These are phyloP conservation scores for Polypedilum vanderplanki DNA, from an alignment of 1,140 invertebrate genomes.

Conservation along the genomic window DNA sequence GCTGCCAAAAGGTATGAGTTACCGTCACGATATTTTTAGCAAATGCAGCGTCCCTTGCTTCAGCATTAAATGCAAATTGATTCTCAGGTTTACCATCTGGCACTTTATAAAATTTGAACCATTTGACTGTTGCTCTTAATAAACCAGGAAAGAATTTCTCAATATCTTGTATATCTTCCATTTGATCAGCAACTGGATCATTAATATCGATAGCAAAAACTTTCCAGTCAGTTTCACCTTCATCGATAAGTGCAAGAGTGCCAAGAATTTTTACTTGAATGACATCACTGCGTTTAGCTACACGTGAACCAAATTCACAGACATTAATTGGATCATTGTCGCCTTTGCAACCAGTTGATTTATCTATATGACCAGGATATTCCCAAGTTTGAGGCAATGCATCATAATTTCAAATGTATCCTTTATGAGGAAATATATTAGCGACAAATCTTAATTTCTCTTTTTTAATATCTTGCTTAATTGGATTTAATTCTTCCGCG, in stretches of 20 bases:
- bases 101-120: conserved; percentile 98
- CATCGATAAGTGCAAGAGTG: conserved; percentile 86
- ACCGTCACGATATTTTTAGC: conserved; percentile 77
- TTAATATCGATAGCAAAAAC: conserved; percentile 86
- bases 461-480: conserved; percentile 98
- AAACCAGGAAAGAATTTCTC: conserved; percentile 90
- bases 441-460: conserved; percentile 91
- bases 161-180: conserved; percentile 87
- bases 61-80: conserved; percentile 94
- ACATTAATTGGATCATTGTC: conserved; percentile 99
- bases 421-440: conserved; percentile 97
- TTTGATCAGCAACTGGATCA: conserved; percentile 78
- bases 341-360: conserved; percentile 85
- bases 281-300: conserved; percentile 76
- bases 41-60: conserved; percentile 86
- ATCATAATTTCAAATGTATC: conserved; percentile 99
- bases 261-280: conserved; percentile 89
- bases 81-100: conserved; percentile 97
- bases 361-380: conserved; percentile 85
- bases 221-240: conserved; percentile 99
- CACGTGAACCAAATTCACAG: conserved; percentile 85
- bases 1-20: conserved; percentile 56
- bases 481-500: conserved; percentile 88
- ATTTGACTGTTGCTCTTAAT: conserved; percentile 90
- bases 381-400: conserved; percentile 99